Conservation (phyloP, 2,888 invertebrate genomes). For the Phaedon cochleariae region DNA sequence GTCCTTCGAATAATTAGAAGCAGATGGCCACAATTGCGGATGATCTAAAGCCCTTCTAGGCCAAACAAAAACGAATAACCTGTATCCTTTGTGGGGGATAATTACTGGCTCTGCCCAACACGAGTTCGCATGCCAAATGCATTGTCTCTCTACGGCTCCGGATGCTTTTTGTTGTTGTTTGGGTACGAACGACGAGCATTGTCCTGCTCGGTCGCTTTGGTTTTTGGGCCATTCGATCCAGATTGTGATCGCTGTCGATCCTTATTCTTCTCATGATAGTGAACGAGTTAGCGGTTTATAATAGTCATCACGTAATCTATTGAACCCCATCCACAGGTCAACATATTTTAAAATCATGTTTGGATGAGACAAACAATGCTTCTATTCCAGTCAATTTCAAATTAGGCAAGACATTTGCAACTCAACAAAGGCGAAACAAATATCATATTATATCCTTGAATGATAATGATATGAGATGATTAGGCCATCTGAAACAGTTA, state of each 20-base stretch:
- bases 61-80: constrained; percentile 42
- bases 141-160: background rate
- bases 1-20: constrained; percentile 33
- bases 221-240: background rate
- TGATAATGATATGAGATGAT: no score
- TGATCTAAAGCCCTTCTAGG: constrained; percentile 34
- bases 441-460: no score
- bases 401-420: no score
- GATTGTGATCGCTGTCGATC: background rate
- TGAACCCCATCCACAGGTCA: no score
- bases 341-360: no score
- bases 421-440: no score
- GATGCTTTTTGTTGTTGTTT: background rate
- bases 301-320: no score
- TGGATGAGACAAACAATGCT: no score
- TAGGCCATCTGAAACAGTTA: no score
- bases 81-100: constrained; percentile 35
- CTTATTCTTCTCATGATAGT: background rate
- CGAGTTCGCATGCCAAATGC: constrained; percentile 14
- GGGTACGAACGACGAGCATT: background rate
- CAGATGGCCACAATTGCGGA: constrained; percentile 37
- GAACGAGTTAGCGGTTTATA: no score
- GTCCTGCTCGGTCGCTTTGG: background rate
- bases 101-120: constrained; percentile 33
- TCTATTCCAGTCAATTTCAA: no score